Base-by-base conservation (phyloP, 2,797 vertebrate genomes). In the Austrolebias charrua region DNA sequence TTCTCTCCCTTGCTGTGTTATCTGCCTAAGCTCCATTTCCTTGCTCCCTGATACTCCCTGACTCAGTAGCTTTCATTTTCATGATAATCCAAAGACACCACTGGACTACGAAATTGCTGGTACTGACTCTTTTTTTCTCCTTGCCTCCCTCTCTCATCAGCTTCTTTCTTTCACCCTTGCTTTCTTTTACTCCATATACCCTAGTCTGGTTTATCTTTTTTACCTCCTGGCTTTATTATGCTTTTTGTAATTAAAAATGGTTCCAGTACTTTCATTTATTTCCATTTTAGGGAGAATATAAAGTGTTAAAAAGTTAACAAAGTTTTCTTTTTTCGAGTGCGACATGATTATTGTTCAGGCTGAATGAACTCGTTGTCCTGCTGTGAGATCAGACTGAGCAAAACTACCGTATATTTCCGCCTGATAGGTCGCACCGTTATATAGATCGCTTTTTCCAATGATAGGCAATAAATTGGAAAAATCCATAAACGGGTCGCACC, bases 231-330 rank as follows among this genome's bases (percentile, higher is more conserved):
- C 90, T 89, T 90, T 90, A 91, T 92, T 93, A 92, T 86, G 71
- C 84, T 87, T 86, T 89, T 85, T 89, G 83, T 92, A 93, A 93
- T 94, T 93, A 93, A 92, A 93, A 92, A 88, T 88, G 88, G 91
- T 90, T 91, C 89, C 71, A 82, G 71, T 72, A 73, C 78, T 79
- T 60, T 20, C 67, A 85, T 35, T 86, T 80, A 79, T 66, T 42
- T 31, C 63, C 31, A 48, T 46, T 52, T 6, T 9, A 0, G 3
- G 18, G 4, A 4, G 3, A 10, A 4, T 44, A 18, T 15, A 6
- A 19, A 40, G 35, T 16, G 35, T 42, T 66, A 49, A 54, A n/a
- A 61, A 66, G 53, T 66, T 60, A 19, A 1, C 52, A 69, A 75
- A 73, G 40, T 65, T 77, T 64, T 12, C 29, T 59, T 31, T 33